Percentiles rank a stretch among this genome's conserved stretches.
These are phyloP conservation scores for Pyrocoelia pectoralis DNA, from an alignment of 2,888 invertebrate genomes.

Conservation along the genomic window DNA sequence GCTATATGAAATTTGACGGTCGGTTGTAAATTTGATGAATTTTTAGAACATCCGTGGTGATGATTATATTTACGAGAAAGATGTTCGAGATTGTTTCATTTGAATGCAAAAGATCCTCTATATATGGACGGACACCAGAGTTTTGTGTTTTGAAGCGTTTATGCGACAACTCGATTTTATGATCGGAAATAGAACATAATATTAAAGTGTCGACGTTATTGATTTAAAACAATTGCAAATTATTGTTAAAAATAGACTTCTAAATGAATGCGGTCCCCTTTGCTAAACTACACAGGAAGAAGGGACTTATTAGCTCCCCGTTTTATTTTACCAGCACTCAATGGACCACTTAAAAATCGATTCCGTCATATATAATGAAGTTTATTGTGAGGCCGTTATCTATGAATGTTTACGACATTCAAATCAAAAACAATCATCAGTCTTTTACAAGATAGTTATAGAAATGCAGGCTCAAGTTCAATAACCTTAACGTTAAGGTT, in stretches of 20 bases:
- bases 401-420: neutral
- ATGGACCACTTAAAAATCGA: neutral
- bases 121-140: too few species aligned
- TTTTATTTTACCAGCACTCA: neutral
- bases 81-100: too few species aligned
- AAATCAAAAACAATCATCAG: neutral
- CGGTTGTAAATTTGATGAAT: too few species aligned
- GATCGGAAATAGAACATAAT: too few species aligned
- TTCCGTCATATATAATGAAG: neutral
- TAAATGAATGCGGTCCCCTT: neutral
- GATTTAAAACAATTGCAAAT: neutral
- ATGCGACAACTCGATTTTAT: too few species aligned
- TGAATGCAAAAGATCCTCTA: too few species aligned
- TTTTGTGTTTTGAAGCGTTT: too few species aligned
- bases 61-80: too few species aligned
- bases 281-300: constrained; percentile 1
- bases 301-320: neutral
- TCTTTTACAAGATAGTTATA: neutral
- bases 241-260: neutral
- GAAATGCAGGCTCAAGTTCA: neutral
- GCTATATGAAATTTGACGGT: too few species aligned
- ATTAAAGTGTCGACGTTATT: neutral
- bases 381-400: neutral
- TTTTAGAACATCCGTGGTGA: too few species aligned
- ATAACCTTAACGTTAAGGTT: neutral